Evolutionary conservation across 2,888 invertebrate genomes (phyloP), one percentile per base, ranked within the genome.

Genomic region (Drosophila nigricruria): DNA sequence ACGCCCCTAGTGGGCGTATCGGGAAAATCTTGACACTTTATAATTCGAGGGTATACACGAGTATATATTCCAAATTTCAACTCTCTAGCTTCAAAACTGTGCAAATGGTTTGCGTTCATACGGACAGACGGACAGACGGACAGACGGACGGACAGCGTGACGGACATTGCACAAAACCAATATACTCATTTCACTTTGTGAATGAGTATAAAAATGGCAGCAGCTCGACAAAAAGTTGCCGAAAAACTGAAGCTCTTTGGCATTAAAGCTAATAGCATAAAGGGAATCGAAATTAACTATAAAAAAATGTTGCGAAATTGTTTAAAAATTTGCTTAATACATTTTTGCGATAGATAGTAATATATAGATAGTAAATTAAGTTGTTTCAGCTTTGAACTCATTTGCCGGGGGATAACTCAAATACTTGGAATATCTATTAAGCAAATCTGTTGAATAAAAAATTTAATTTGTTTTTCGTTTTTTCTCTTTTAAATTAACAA

Each of bases 401-500:
- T 38, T 49, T 34, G n/a, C 1, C 27, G 16, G 27, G 5, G 12
- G 3, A 3, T 16, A 18, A 57, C 23, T 45, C 18, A 43, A 62
- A 62, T 27, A 18, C n/a, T 12, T 23, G 34, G 34, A 72, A 45
- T 74, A 63, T 68, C 56, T 57, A 18, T 43, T 32, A n/a, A 5
- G 10, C 9, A 43, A 58, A 69, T 79, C 57, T 69, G 40, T 27
- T 54, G 36, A 67, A 58, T 42, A 25, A 34, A 58, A 47, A 60
- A 59, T 67, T 56, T 53, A 66, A 58, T 66, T 70, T 60, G n/a
- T n/a, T 59, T 57, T 65, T 18, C 23, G 57, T 12, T 30, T 43
- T 49, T 10, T 73, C n/a, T 40, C 53, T 56, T 56, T 42, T 5
- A 60, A 68, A 58, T 74, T 60, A 74, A 60, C 60, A 79, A 79